Evolutionary conservation across 92 coral and sea anemone genomes (phyloP).

Genomic region (Chrysogorgia sp.): DNA sequence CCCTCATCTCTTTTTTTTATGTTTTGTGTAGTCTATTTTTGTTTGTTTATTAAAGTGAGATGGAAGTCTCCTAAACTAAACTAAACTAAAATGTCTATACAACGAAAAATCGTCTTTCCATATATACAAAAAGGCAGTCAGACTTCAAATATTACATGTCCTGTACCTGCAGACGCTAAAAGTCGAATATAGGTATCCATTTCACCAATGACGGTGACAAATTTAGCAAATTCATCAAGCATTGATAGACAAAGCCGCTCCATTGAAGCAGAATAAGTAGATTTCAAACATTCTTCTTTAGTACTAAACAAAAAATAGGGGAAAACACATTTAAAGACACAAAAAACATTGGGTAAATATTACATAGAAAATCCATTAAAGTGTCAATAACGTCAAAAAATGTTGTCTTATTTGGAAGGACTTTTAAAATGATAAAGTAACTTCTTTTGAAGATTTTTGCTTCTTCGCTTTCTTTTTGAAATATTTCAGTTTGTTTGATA

Average conservation of each 20-base stretch:
- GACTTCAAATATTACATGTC: not conserved
- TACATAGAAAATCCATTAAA: not conserved
- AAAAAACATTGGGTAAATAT: not conserved
- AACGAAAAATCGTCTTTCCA: not conserved
- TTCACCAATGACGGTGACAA: conserved; percentile 72
- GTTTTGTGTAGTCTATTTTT: not conserved
- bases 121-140: too few relatives aligned
- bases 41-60: too few relatives aligned
- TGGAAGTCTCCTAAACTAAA: not conserved
- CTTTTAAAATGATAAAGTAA: too few relatives aligned
- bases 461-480: too few relatives aligned
- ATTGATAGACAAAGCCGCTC: conserved; percentile 74
- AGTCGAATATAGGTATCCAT: conserved; percentile 72
- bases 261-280: conserved; percentile 83
- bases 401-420: too few relatives aligned
- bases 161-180: conserved; percentile 92
- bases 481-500: too few relatives aligned
- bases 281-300: conserved; percentile 84
- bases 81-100: not conserved
- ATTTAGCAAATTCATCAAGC: conserved; percentile 60
- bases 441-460: too few relatives aligned
- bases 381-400: too few relatives aligned
- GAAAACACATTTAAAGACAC: not conserved
- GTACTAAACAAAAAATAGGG: conserved; percentile 51
- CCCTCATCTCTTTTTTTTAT: too few relatives aligned